These are phyloP conservation scores for Oreochromis mossambicus DNA, from an alignment of 2,797 vertebrate species.

Conservation along the genomic window DNA sequence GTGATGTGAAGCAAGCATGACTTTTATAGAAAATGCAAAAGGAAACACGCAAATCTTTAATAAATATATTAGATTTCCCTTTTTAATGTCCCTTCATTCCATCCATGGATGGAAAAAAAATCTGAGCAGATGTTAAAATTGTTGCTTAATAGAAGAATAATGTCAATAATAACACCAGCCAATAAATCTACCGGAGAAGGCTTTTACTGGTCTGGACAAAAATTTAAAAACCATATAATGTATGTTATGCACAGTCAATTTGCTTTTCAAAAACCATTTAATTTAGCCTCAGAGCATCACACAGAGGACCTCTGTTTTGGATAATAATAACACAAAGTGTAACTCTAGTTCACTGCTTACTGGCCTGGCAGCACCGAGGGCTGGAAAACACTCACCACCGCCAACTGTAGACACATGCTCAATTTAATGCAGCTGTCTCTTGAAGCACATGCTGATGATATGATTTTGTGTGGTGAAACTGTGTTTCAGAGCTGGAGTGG, in stretches of 20 bases:
- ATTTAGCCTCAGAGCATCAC: constrained; percentile 1
- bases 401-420: constrained; percentile 55
- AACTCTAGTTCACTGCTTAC: neutral
- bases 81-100: neutral
- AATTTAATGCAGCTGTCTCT: constrained; percentile 60
- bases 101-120: neutral
- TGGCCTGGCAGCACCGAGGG: constrained; percentile 19
- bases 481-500: constrained; percentile 25
- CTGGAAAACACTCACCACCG: constrained; percentile 33
- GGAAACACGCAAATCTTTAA: neutral
- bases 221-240: neutral
- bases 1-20: neutral
- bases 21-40: accelerated
- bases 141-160: neutral
- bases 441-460: constrained; percentile 41
- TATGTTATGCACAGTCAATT: constrained; percentile 24
- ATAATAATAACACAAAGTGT: constrained; percentile 10
- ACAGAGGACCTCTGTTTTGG: constrained; percentile 8
- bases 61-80: neutral
- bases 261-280: neutral
- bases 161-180: neutral
- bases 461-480: constrained; percentile 40
- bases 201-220: neutral
- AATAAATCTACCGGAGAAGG: neutral
- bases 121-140: accelerated